A percentile compares a stretch with the other conserved stretches of the same genome.
phyloP scores from a whole-genome alignment of 1,140 invertebrate species.

The Asobara japonica region DNA sequence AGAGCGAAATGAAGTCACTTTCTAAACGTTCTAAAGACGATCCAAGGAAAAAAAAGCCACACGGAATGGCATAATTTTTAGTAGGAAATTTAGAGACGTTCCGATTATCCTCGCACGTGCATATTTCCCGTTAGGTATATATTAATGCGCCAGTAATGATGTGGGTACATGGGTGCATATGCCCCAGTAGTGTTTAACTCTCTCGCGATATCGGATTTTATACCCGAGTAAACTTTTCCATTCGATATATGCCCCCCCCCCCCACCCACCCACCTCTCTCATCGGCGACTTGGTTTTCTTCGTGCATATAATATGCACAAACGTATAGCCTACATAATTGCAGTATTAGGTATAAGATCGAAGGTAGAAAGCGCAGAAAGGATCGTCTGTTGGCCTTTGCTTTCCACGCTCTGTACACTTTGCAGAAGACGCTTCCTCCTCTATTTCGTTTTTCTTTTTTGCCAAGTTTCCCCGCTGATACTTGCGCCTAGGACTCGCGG shows the following conservation, averaged over 20 bases:
- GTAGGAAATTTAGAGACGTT: conserved; percentile 6
- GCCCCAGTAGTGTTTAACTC: conserved; percentile 6
- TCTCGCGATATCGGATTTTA: conserved; percentile 7
- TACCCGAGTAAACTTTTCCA: conserved; percentile 1
- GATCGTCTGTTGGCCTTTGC: conserved; percentile 64
- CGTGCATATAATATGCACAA: conserved; percentile 32
- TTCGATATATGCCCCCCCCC: not conserved
- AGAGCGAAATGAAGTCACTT: not conserved
- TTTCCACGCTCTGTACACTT: conserved; percentile 48
- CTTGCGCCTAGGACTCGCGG: not conserved
- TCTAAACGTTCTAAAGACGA: not conserved
- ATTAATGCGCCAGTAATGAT: not conserved
- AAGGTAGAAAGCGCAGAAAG: conserved; percentile 61
- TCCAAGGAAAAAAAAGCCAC: not conserved
- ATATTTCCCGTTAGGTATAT: conserved; percentile 1
- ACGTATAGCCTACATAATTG: conserved; percentile 52
- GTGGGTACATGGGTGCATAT: not conserved
- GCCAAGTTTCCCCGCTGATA: not conserved
- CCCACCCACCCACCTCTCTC: not conserved
- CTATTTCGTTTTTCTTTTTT: not conserved
- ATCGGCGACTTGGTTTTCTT: not conserved
- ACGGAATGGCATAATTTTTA: not conserved
- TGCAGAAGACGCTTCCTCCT: not conserved
- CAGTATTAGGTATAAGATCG: conserved; percentile 52
- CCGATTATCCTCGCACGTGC: conserved; percentile 14